Evolutionary conservation across 2,797 vertebrate species (phyloP), one percentile per base, ranked within the genome.

Genomic region (Chanos chanos): DNA sequence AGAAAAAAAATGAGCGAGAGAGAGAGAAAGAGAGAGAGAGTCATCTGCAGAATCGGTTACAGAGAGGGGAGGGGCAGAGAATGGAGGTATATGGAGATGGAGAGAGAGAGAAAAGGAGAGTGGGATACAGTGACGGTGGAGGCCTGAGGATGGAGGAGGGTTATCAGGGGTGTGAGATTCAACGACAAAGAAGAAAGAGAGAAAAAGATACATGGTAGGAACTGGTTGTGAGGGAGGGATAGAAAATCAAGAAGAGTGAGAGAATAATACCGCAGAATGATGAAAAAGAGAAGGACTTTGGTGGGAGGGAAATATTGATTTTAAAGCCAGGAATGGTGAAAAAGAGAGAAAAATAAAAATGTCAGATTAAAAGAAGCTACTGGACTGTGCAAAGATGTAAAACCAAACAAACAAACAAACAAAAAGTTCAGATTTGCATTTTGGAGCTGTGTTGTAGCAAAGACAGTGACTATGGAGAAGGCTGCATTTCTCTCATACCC

Each of bases 401-500:
- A n/a, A n/a, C n/a, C n/a, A n/a, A 9, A 48, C 13, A 3, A 30
- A 13, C 10, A 28, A 16, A 16, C 22, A 21, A 9, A 2, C 45
- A 24, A n/a, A n/a, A n/a, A n/a, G n/a, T n/a, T n/a, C n/a, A n/a
- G n/a, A n/a, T n/a, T n/a, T n/a, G n/a, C n/a, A n/a, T n/a, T n/a
- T n/a, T 61, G 49, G 5, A 40, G 10, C 16, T 24, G 31, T 16
- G 33, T 48, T 28, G 34, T n/a, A 61, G 57, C 40, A 25, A 34
- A 40, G 48, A 21, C 7, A 2, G 3, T 43, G 34, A 30, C 54
- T 31, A 44, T 58, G 47, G 24, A 18, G 22, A 44, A 48, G 60
- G 56, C 10, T 34, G 34, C 39, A 12, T 24, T 47, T 44, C 44
- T 5, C 7, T 63, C 31, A 44, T 64, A 66, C 64, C 54, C 67